These are phyloP conservation scores for Ornithoptera priamus DNA, from an alignment of 2,888 invertebrate species.

Conservation along the genomic window DNA sequence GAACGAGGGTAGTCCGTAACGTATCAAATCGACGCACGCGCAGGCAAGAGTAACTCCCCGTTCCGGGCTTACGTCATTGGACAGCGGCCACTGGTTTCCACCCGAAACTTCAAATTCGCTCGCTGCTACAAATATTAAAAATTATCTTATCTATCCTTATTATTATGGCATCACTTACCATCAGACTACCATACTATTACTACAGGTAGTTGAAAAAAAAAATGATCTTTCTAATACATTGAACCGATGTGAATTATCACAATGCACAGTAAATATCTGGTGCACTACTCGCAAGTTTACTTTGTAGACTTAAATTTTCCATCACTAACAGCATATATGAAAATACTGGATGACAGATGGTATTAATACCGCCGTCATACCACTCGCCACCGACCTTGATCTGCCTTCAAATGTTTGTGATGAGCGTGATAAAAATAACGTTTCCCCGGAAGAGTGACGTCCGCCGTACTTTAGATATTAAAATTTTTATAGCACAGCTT, in stretches of 20 bases:
- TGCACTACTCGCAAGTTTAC: slow-evolving; percentile 2
- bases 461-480: slow-evolving; percentile 18
- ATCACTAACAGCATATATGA: background rate
- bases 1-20: too few relatives aligned
- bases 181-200: too few relatives aligned
- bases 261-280: background rate
- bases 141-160: too few relatives aligned
- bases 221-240: too few relatives aligned
- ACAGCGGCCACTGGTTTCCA: too few relatives aligned
- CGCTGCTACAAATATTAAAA: too few relatives aligned
- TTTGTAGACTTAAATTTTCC: background rate
- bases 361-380: slow-evolving; percentile 14
- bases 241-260: background rate
- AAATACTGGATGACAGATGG: slow-evolving; percentile 3
- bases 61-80: too few relatives aligned
- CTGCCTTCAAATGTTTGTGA: slow-evolving; percentile 13
- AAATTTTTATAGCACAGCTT: slow-evolving; percentile 10
- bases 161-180: too few relatives aligned
- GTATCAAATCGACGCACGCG: too few relatives aligned
- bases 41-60: too few relatives aligned
- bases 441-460: slow-evolving; percentile 17
- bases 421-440: slow-evolving; percentile 23
- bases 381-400: slow-evolving; percentile 11
- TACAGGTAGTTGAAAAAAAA: too few relatives aligned
- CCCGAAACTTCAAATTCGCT: too few relatives aligned